Conservation (phyloP, 2,888 invertebrate species). For the Sinelater perroti region DNA sequence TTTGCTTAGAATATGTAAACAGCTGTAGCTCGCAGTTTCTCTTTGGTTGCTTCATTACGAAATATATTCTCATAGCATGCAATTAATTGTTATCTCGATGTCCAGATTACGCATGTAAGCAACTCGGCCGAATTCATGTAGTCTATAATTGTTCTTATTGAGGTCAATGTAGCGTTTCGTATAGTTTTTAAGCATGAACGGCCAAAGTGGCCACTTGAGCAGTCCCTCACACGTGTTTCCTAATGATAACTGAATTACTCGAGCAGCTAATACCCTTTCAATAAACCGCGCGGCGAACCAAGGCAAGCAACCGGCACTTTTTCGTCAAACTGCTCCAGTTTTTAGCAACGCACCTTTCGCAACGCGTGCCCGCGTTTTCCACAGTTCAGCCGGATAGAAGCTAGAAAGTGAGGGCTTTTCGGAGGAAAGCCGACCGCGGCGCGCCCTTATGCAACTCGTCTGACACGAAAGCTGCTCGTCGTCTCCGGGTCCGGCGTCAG, state of each 20-base stretch:
- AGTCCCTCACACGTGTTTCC: not conserved
- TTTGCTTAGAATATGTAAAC: too few species aligned
- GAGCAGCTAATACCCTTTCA: not conserved
- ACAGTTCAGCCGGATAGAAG: not conserved
- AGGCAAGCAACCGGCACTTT: conserved; percentile 5
- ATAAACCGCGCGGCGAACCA: not conserved
- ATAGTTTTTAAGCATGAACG: not conserved
- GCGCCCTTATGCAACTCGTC: conserved; percentile 14
- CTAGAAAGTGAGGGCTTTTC: conserved; percentile 9
- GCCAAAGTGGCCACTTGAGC: not conserved
- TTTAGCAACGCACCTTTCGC: conserved; percentile 9
- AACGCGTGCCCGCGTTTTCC: conserved; percentile 1
- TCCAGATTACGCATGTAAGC: too few species aligned
- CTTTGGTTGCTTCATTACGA: too few species aligned
- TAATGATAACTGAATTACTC: conserved; percentile 7
- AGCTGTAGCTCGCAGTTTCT: too few species aligned
- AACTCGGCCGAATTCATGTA: too few species aligned
- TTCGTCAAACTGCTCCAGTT: conserved; percentile 12
- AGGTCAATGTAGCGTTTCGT: not conserved
- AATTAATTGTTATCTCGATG: too few species aligned
- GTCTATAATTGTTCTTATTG: not conserved
- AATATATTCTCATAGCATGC: too few species aligned
- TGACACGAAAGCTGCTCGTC: conserved; percentile 13
- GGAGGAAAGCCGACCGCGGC: not conserved
- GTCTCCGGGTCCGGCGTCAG: not conserved